phyloP scores from a whole-genome alignment of 37 sponge, comb jelly and placozoan species.

The Halichondria panicea region DNA sequence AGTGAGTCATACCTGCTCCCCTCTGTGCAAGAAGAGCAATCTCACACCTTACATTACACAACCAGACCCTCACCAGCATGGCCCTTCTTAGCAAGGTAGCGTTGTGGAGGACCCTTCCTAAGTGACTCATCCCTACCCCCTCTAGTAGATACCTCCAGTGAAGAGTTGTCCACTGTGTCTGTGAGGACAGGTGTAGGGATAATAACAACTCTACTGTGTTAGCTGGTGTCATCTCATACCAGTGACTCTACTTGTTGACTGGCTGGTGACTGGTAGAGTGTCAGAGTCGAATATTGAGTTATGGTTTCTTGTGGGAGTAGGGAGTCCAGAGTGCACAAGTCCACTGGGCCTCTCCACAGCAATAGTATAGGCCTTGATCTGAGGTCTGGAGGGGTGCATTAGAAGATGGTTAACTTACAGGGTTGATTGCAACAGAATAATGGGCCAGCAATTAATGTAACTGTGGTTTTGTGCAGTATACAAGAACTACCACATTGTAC shows the following conservation, averaged over 20 bases:
- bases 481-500: too few species aligned
- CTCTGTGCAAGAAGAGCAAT: not conserved
- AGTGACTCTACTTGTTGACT: not conserved
- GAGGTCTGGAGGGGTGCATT: constrained; percentile 1
- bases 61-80: not conserved
- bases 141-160: not conserved
- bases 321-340: not conserved
- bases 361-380: constrained; percentile 24
- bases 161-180: too few species aligned
- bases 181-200: not conserved
- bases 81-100: constrained; percentile 23
- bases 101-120: constrained; percentile 2
- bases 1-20: constrained; percentile 12
- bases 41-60: not conserved
- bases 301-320: constrained; percentile 1
- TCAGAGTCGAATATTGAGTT: constrained; percentile 37
- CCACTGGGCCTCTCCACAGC: constrained; percentile 3
- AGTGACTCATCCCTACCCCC: too few species aligned
- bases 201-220: too few species aligned
- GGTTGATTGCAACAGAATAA: too few species aligned
- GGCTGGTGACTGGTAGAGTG: constrained; percentile 10
- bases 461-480: too few species aligned
- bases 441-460: too few species aligned
- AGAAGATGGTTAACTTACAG: not conserved
- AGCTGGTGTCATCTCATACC: too few species aligned